Evolutionary conservation across 2,113 vertebrate species (phyloP).

Genomic region (Orcinus orca): DNA sequence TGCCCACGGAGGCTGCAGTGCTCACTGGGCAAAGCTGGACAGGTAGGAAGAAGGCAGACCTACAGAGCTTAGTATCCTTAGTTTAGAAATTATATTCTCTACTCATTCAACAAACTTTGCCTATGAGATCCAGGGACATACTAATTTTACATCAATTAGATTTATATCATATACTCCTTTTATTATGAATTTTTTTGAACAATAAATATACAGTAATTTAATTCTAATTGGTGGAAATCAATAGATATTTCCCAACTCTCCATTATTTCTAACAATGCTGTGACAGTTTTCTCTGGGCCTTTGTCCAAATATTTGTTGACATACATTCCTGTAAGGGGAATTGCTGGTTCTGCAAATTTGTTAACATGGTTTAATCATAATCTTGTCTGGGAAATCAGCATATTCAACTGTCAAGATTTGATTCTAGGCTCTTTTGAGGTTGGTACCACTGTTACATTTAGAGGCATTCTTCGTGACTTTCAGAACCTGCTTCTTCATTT

Average conservation of each 20-base stretch:
- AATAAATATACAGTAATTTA: neutral
- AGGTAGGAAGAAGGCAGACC: neutral
- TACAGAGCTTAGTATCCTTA: neutral
- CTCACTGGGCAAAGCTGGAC: neutral
- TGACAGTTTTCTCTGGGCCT: neutral
- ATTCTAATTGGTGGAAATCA: neutral
- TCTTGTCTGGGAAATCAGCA: neutral
- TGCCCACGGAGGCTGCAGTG: accelerated
- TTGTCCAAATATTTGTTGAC: neutral
- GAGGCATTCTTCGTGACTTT: neutral
- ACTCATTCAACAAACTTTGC: neutral
- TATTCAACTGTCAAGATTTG: neutral
- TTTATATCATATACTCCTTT: neutral
- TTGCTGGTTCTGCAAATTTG: neutral
- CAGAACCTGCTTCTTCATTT: neutral
- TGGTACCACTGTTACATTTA: neutral
- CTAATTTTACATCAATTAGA: neutral
- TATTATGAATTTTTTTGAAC: neutral
- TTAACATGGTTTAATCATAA: neutral
- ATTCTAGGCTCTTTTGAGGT: neutral
- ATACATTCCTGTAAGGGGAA: neutral
- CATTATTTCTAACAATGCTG: neutral
- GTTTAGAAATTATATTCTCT: neutral
- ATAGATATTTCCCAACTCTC: neutral
- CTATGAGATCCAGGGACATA: neutral